Conservation (phyloP, 1,140 invertebrate species). For the Bombus superbus region DNA sequence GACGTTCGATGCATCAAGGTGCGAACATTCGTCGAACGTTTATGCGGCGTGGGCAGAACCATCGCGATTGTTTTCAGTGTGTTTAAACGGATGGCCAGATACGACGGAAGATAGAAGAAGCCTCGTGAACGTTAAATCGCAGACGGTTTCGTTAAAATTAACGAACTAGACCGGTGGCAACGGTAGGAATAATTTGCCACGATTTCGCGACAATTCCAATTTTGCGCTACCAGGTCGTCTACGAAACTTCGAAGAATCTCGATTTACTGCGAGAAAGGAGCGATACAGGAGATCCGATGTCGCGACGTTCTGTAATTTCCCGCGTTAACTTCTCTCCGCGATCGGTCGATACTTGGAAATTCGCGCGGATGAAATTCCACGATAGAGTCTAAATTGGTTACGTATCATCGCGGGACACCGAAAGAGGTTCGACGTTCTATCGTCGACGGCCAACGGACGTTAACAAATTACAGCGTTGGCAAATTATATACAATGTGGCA, state of each 20-base stretch:
- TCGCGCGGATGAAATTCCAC: not conserved
- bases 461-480: slow-evolving; percentile 40
- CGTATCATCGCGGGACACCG: not conserved
- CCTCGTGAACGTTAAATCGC: too few relatives aligned
- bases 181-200: too few relatives aligned
- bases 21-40: not conserved
- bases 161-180: too few relatives aligned
- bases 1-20: not conserved
- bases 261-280: not conserved
- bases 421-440: slow-evolving; percentile 7
- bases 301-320: not conserved
- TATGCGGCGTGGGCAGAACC: not conserved
- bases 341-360: not conserved
- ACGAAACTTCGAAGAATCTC: not conserved
- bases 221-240: too few relatives aligned
- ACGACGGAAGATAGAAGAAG: too few relatives aligned
- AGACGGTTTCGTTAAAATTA: too few relatives aligned
- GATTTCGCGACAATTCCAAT: too few relatives aligned
- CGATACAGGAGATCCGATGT: not conserved
- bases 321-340: not conserved
- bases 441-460: not conserved
- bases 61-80: not conserved
- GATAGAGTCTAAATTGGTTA: slow-evolving; percentile 11
- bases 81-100: too few relatives aligned
- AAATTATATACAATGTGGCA: slow-evolving; percentile 49